These are phyloP conservation scores for Anastrepha obliqua DNA, from an alignment of 1,140 invertebrate genomes.

Conservation along the genomic window DNA sequence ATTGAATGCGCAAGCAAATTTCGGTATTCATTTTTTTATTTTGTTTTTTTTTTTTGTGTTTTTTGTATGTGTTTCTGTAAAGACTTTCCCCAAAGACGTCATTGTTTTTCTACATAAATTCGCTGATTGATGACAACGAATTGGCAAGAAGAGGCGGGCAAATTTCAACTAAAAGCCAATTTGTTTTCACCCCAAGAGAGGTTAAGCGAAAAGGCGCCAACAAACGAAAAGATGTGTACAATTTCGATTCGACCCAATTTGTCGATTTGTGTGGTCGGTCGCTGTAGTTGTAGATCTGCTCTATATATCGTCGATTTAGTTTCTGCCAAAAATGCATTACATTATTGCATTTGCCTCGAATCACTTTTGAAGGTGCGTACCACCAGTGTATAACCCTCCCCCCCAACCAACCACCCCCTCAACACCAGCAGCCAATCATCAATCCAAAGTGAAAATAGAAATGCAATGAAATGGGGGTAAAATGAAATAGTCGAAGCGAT, in stretches of 20 bases:
- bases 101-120: neutral
- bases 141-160: neutral
- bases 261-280: neutral
- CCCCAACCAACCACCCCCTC: neutral
- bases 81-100: neutral
- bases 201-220: slow-evolving; percentile 5
- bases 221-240: neutral
- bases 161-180: neutral
- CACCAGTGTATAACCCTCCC: neutral
- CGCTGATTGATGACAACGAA: slow-evolving; percentile 5
- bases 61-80: too few relatives aligned
- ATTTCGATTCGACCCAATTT: neutral
- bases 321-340: neutral
- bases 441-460: neutral
- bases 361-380: neutral
- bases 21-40: too few relatives aligned
- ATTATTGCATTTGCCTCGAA: neutral
- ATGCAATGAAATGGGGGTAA: neutral
- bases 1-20: too few relatives aligned
- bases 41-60: too few relatives aligned
- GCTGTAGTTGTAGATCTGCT: neutral
- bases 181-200: slow-evolving; percentile 11
- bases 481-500: neutral
- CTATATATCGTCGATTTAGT: neutral
- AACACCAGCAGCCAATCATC: neutral